Base-by-base conservation (phyloP, 2,113 vertebrate species). In the Petromus typicus region DNA sequence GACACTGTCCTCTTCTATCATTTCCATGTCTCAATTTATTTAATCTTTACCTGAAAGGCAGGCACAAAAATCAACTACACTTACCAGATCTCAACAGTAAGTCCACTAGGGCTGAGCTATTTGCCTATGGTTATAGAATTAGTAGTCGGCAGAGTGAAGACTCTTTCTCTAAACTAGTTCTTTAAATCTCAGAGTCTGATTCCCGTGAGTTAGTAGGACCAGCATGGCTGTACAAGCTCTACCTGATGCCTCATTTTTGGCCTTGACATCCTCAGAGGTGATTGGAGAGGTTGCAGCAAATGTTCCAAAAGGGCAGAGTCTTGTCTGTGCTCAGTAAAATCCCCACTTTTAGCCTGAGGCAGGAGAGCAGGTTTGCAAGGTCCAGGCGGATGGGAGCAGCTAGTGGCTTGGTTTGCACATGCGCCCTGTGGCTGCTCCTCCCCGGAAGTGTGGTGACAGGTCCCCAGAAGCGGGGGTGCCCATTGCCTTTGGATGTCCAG, bases 81-180 rank as follows among this genome's bases (percentile, higher is more conserved):
- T 69, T 23, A 84, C 40, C 30, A 92, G 61, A 30, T n/a, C n/a
- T 56, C 89, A 86, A 82, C 89, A 86, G 85, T 56, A 20, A 78
- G 57, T 80, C 18, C 71, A 11, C 56, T n/a, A 30, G 63, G 27
- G 17, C 34, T 78, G 48, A 76, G 11, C 51, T 27, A n/a, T 89
- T 96, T 86, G 27, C 34, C 32, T 30, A 78, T 18, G 56, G 45
- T 92, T 45, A 0, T 48, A 10, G 69, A 43, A 67, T 67, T 56
- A 37, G 30, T 85, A 71, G n/a, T 40, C 25, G 54, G 69, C 18
- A 64, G 30, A 56, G 45, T 48, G 82, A 89, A 56, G 40, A 71
- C 64, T 76, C 57, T 45, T 5, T 45, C 34, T 91, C 16, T 57
- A n/a, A 25, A 56, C 43, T 48, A 76, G 73, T 48, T 22, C 18